A percentile compares a stretch with the other conserved stretches of the same genome.
Conservation (phyloP, 2,888 invertebrate genomes). For the Octodonta nipae region DNA sequence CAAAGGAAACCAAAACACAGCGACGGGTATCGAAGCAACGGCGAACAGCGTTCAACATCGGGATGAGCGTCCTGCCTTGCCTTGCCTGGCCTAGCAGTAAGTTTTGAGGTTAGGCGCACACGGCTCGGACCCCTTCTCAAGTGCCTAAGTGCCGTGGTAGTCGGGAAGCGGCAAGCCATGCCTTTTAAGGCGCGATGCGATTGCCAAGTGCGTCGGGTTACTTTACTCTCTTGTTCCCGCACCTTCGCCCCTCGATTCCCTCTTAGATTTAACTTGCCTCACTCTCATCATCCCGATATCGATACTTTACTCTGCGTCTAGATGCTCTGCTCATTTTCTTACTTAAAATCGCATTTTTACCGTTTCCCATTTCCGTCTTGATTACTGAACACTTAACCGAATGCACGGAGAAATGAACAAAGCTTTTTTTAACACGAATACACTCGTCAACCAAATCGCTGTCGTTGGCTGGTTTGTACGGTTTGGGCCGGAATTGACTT, state of each 20-base stretch:
- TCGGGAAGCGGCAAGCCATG: conserved; percentile 19
- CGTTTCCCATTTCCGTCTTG: conserved; percentile 1
- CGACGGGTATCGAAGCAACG: background rate
- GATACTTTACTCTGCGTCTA: too few species aligned
- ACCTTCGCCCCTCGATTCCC: background rate
- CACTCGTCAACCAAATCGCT: too few species aligned
- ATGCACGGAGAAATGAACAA: background rate
- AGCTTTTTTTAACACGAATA: too few species aligned
- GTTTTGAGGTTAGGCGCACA: too few species aligned
- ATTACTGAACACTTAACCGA: conserved; percentile 1
- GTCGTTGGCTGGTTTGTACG: too few species aligned
- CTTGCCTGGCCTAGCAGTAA: too few species aligned
- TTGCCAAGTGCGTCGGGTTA: conserved; percentile 32
- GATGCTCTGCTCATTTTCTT: too few species aligned
- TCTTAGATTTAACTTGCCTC: too few species aligned
- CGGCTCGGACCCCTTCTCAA: conserved; percentile 36
- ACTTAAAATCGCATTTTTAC: conserved; percentile 2
- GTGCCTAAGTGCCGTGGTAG: conserved; percentile 23
- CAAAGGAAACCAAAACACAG: conserved; percentile 1
- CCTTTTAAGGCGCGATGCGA: conserved; percentile 37
- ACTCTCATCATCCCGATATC: too few species aligned
- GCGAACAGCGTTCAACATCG: too few species aligned
- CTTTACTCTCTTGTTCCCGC: background rate
- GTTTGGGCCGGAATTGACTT: too few species aligned
- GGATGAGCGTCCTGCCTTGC: too few species aligned